Evolutionary conservation across 2,888 invertebrate species (phyloP).

Genomic region (Hydroisotoma schaefferi): DNA sequence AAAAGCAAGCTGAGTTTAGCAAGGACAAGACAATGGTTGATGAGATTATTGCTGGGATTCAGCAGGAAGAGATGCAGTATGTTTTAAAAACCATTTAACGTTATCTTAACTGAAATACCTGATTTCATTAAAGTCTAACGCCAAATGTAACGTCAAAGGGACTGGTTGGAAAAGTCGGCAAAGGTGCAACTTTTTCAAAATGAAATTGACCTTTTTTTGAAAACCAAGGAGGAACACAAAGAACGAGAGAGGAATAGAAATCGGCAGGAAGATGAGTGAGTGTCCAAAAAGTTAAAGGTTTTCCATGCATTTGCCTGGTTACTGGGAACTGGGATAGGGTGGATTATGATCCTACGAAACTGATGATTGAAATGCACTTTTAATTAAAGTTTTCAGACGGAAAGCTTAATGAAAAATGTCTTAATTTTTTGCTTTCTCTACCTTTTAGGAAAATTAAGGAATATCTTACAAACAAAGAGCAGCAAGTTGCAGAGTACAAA

Average conservation of each 20-base stretch:
- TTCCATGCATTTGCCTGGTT: no score
- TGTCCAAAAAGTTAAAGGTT: no score
- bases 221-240: slow-evolving; percentile 56
- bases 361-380: no score
- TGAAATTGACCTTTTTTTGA: slow-evolving; percentile 59
- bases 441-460: slow-evolving; percentile 30
- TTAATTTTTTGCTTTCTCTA: no score
- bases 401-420: no score
- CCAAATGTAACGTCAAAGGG: slow-evolving; percentile 51
- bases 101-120: not conserved
- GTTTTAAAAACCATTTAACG: slow-evolving; percentile 1
- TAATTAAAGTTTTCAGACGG: no score
- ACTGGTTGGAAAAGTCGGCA: slow-evolving; percentile 56
- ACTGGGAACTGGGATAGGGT: no score
- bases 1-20: slow-evolving; percentile 59
- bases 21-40: slow-evolving; percentile 64
- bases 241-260: slow-evolving; percentile 55
- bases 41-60: slow-evolving; percentile 60
- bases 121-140: not conserved
- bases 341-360: no score
- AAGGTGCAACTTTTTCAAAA: slow-evolving; percentile 56
- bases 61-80: slow-evolving; percentile 62
- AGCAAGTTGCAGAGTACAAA: slow-evolving; percentile 30
- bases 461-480: slow-evolving; percentile 36
- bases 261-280: slow-evolving; percentile 54